Base-by-base conservation (phyloP, 2,888 invertebrate genomes). In the Argyresthia albistria region DNA sequence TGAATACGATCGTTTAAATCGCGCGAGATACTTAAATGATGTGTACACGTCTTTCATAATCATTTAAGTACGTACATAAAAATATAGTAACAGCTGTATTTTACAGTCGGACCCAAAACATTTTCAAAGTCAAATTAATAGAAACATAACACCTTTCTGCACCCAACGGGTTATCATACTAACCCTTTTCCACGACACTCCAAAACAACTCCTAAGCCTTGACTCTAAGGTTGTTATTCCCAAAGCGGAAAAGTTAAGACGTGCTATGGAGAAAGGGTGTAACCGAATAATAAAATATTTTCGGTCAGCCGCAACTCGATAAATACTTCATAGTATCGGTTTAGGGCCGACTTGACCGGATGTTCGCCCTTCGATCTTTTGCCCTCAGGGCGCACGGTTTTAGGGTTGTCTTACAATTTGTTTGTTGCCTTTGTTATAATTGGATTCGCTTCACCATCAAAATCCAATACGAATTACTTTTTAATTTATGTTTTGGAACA, bases 271-370 rank as follows among this genome's bases (percentile, higher is more conserved):
- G 25, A 25, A 25, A 25, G 25, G 25, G 25, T 25, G 25, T 25
- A 25, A 25, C 25, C 6, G 25, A 25, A 25, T 6, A 25, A 25
- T 25, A 25, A 80, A 86, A 83, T 84, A 82, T 76, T 74, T 83
- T 76, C 64, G 87, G 86, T 82, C 66, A 76, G 70, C 87, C 87
- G 70, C 87, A 82, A 78, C 80, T 83, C 83, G 79, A 87, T 87
- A 87, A 87, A 87, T 87, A 87, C 86, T 82, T 86, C 81, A 83
- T 83, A 81, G 81, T 82, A 84, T 80, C 80, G 78, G 80, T 75
- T 74, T 73, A 75, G 76, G 78, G 80, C 76, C 70, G 75, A 72
- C 69, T 73, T 77, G 81, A 73, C 82, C 82, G 81, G 80, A 81
- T 63, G 76, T 79, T 75, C 75, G 80, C 76, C 79, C 79, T 80